phyloP scores from a whole-genome alignment of 64 coral and sea anemone genomes.

The Montipora cactus region DNA sequence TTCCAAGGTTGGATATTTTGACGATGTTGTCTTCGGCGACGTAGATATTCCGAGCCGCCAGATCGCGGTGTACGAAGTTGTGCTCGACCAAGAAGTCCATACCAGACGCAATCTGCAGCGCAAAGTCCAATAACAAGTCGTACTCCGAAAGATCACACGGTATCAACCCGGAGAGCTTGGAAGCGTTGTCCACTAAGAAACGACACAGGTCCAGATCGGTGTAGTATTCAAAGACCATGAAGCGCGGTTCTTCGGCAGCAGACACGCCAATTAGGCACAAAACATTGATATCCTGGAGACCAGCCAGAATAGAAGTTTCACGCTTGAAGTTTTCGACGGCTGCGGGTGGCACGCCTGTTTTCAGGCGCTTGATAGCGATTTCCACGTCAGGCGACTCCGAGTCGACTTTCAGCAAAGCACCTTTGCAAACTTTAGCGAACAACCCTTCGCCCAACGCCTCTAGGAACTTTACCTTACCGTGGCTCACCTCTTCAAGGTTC shows the following conservation, averaged over 20 bases:
- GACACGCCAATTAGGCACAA: conserved; percentile 91
- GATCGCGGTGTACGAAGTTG: conserved; percentile 90
- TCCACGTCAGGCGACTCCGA: conserved; percentile 69
- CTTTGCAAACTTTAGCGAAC: conserved; percentile 87
- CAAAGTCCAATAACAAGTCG: conserved; percentile 81
- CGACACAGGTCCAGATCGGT: conserved; percentile 84
- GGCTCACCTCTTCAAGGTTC: conserved; percentile 69
- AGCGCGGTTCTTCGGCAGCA: conserved; percentile 67
- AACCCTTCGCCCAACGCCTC: conserved; percentile 86
- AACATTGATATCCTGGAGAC: conserved; percentile 91
- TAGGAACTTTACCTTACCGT: conserved; percentile 88
- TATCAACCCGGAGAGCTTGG: conserved; percentile 36
- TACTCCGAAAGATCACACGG: conserved; percentile 54
- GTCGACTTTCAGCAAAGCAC: conserved; percentile 71
- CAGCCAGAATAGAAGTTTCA: conserved; percentile 74
- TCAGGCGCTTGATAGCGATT: conserved; percentile 88
- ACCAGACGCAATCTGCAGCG: conserved; percentile 88
- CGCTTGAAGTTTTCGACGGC: conserved; percentile 81
- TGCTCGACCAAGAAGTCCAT: conserved; percentile 92
- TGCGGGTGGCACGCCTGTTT: conserved; percentile 63
- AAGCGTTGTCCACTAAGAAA: conserved; percentile 50
- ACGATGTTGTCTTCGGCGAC: conserved; percentile 78
- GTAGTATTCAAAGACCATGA: conserved; percentile 94
- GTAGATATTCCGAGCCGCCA: conserved; percentile 91
- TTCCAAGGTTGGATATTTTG: conserved; percentile 97